Evolutionary conservation across 2,888 invertebrate species (phyloP), one percentile per base, ranked within the genome.

Genomic region (Melinopterus prodromus): DNA sequence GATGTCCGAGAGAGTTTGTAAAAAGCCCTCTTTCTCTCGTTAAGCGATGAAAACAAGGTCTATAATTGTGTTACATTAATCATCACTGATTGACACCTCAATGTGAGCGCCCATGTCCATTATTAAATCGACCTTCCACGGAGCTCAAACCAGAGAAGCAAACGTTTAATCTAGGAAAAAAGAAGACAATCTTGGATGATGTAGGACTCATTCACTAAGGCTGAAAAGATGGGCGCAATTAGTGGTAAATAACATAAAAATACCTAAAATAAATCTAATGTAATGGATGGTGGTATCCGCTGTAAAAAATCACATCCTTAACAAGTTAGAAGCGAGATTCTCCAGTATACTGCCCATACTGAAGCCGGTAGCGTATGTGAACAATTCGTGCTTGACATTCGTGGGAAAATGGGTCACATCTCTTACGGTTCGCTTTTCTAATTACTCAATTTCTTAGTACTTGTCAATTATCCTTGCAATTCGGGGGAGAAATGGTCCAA

Each of bases 31-130:
- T 74, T 74, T 74, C 74, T 26, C 36, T 74, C 74, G 74, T 74
- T 74, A 74, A 74, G 35, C 74, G 74, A 74, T 74, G 74, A 74
- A 74, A 74, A 74, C 74, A 74, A 74, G 74, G 74, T 36, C 74
- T 36, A 37, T 74, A 74, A 74, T 74, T 36, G 74, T 74, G 74
- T 74, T 74, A 74, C 74, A 74, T 74, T 74, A 74, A 74, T 74
- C 74, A 74, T 74, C 74, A 35, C 74, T 74, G 74, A 74, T 74
- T 74, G 74, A 74, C 74, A 74, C 74, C 74, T 74, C 74, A 74
- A 74, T 74, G 74, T 37, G 74, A 74, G 74, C 74, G 74, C 35
- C 74, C 74, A 35, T 37, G 74, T 37, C 74, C 74, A 74, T 74
- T 74, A 74, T 74, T 74, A 74, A 74, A 74, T 74, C 74, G 16